Base-by-base conservation (phyloP, 37 sponge, comb jelly and placozoan species). In the Halichondria panicea region DNA sequence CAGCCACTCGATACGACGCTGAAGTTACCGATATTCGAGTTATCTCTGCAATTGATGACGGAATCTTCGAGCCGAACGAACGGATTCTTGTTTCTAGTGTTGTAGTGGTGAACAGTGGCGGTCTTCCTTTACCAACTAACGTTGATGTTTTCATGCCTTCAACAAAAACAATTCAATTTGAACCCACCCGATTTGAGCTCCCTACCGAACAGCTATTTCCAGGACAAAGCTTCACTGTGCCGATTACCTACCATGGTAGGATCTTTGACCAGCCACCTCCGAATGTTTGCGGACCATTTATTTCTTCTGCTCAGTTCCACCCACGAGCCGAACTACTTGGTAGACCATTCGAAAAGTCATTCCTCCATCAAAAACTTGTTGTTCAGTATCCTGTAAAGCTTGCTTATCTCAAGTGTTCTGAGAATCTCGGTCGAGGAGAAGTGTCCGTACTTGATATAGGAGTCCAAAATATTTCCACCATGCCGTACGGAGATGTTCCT, bases 11-110 rank as follows among this genome's bases (percentile, higher is more conserved):
- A 46, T 89, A 84, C 73, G 81, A 84, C 63, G 65, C 55, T 1
- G 40, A 85, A 27, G 68, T 90, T 18, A 64, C 40, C 5, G 30
- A 35, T 2, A 41, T 77, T 24, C 1, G 22, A 22, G 64, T 76
- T 55, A 72, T 56, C 22, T 77, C 82, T 43, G 85, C 67, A 36
- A 54, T 81, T 54, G 75, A 82, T 82, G 92, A 86, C 67, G 87
- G 84, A 6, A 78, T 91, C 19, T 86, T 91, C 82, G 87, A 91
- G 40, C 92, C 92, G 58, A 91, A 91, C 71, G 92, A 91, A 50
- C 58, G 77, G 41, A 75, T 91, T 36, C 36, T 65, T 24, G 63
- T 91, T 6, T 48, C 70, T 21, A 69, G 54, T n/a, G 62, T 91
- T 6, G n/a, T 24, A 2, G 37, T 82, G 1, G n/a, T 31, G 22